These are phyloP conservation scores for Loripinus fragilis DNA, from an alignment of 2,888 invertebrate genomes.

Conservation along the genomic window DNA sequence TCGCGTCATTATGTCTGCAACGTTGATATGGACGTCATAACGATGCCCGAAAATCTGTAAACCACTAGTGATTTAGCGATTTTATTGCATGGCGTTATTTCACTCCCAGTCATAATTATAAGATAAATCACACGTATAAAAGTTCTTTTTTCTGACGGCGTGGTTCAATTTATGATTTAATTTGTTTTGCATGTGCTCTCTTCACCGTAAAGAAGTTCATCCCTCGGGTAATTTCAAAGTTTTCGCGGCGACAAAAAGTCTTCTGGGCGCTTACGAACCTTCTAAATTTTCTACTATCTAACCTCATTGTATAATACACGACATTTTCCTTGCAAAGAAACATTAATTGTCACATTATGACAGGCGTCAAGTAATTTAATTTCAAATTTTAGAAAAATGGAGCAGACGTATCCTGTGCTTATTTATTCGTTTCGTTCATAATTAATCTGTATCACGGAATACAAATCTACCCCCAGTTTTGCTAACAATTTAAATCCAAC, in stretches of 20 bases:
- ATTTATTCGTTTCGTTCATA: constrained; percentile 14
- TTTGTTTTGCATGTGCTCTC: too few species aligned
- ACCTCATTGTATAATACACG: neutral
- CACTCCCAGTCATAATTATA: too few species aligned
- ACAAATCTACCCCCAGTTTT: constrained; percentile 11
- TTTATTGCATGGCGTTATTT: too few species aligned
- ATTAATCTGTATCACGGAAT: constrained; percentile 13
- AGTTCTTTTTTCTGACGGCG: too few species aligned
- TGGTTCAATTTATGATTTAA: too few species aligned
- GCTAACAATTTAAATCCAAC: neutral
- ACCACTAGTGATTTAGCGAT: too few species aligned
- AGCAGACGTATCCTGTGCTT: neutral
- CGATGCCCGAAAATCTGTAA: too few species aligned
- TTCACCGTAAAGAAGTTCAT: too few species aligned
- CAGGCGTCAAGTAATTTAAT: constrained; percentile 21
- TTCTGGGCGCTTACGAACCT: neutral
- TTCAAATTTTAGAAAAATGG: neutral
- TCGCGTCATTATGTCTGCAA: too few species aligned
- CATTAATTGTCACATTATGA: constrained; percentile 13
- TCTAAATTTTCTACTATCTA: neutral
- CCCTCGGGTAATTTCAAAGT: too few species aligned
- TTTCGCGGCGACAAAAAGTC: neutral
- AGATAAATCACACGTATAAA: too few species aligned
- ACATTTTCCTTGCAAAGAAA: constrained; percentile 2
- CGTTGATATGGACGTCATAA: too few species aligned